Evolutionary conservation across 2,797 vertebrate species (phyloP), one percentile per base, ranked within the genome.

Genomic region (Champsocephalus gunnari): DNA sequence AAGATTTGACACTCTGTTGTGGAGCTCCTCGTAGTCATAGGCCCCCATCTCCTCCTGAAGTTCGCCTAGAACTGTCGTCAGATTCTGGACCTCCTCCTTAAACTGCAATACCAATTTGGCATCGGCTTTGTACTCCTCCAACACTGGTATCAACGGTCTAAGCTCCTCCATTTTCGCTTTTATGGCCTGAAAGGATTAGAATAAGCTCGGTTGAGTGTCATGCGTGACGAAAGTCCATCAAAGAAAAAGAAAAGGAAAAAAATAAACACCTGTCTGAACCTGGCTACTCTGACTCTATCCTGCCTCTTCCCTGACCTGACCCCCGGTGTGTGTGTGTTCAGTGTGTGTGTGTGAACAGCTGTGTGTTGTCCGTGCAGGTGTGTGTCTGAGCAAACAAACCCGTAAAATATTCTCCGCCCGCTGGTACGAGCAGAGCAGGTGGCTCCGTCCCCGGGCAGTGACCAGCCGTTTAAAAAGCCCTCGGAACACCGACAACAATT

Each of bases 121-220:
- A 95, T 99, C 98, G 93, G 97, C 98, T 93, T 99, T 99, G 97
- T 99, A 99, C 96, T 99, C 97, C 95, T 98, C 98, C 96, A 99
- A 97, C 94, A 99, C 98, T 91, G 98, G 98, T 93, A 99, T 99
- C 96, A 99, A 97, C 93, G 98, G 98, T 94, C 97, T 98, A 97
- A 99, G 96, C 95, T 99, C 98, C 95, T 99, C 97, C 98, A 99
- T 99, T 98, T 99, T 99, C 96, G 97, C 95, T 96, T 98, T 99
- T 96, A 99, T 99, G 86, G 97, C 97, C 98, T 99, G 97, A 91
- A 95, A 94, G 93, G 92, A 90, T 98, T 95, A 98, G 97, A 98
- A 99, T 98, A 98, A 97, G 96, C 97, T 96, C 87, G 95, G 96
- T 97, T 99, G 97, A 99, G 96, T 97, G 96, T 96, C 95, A 94